Percentiles rank a stretch among this genome's conserved stretches.
phyloP scores from a whole-genome alignment of 2,888 invertebrate genomes.

The Oligia strigilis region DNA sequence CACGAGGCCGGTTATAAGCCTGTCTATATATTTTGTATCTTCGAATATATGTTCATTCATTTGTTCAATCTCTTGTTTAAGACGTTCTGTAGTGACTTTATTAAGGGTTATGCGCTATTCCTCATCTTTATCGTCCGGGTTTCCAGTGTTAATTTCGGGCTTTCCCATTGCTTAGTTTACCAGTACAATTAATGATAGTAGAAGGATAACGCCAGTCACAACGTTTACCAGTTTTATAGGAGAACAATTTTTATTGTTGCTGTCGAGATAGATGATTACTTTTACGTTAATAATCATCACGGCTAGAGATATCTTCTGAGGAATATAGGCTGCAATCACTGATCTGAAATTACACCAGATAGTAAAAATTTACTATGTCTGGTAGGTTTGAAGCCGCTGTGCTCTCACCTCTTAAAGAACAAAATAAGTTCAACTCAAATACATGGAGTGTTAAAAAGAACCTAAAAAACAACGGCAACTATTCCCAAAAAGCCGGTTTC shows the following conservation, averaged over 20 bases:
- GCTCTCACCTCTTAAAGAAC: not conserved
- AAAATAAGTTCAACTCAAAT: slow-evolving; percentile 28
- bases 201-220: not conserved
- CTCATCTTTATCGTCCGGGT: not conserved
- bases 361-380: not conserved
- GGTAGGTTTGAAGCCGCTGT: not conserved
- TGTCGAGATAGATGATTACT: not conserved
- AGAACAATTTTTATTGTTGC: not conserved
- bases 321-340: not conserved
- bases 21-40: slow-evolving; percentile 27
- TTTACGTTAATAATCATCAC: not conserved
- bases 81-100: slow-evolving; percentile 3
- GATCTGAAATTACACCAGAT: not conserved
- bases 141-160: no score
- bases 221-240: not conserved
- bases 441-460: slow-evolving; percentile 39
- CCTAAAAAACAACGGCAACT: slow-evolving; percentile 63
- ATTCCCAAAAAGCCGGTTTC: slow-evolving; percentile 67
- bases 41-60: slow-evolving; percentile 10
- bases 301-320: not conserved
- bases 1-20: slow-evolving; percentile 41
- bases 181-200: not conserved
- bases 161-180: not conserved
- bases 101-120: not conserved
- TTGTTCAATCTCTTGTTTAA: not conserved